These are phyloP conservation scores for Argyresthia albistria DNA, from an alignment of 2,888 invertebrate genomes.

Conservation along the genomic window DNA sequence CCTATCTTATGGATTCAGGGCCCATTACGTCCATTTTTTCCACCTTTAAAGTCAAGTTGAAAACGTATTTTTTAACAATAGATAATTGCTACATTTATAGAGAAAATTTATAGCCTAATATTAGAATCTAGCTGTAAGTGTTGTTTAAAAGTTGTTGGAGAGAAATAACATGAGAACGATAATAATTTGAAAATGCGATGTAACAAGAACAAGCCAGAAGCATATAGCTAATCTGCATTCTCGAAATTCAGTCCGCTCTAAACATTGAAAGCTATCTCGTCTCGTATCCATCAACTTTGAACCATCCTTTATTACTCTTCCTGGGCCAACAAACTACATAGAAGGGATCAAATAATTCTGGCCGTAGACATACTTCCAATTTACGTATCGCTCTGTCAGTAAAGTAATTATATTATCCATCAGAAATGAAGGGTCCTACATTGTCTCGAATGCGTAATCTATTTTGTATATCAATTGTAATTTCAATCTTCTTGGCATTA, in stretches of 20 bases:
- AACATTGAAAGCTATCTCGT: conserved; percentile 12
- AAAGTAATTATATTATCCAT: conserved; percentile 60
- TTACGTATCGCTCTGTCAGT: conserved; percentile 40
- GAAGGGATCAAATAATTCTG: conserved; percentile 19
- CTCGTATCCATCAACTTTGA: conserved; percentile 23
- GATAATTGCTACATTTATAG: too few relatives aligned
- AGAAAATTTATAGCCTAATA: too few relatives aligned
- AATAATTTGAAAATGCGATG: too few relatives aligned
- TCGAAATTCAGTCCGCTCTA: conserved; percentile 47
- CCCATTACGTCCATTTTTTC: too few relatives aligned
- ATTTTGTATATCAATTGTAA: conserved; percentile 43
- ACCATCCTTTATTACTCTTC: conserved; percentile 18
- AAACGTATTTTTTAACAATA: too few relatives aligned
- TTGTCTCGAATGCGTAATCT: conserved; percentile 33
- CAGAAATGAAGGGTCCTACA: conserved; percentile 52
- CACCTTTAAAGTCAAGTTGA: too few relatives aligned
- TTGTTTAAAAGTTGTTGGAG: too few relatives aligned
- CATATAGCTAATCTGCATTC: conserved; percentile 63
- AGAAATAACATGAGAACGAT: too few relatives aligned
- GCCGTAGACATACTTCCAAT: conserved; percentile 17
- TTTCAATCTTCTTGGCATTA: conserved; percentile 29
- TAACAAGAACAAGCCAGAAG: conserved; percentile 21
- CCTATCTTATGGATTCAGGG: too few relatives aligned
- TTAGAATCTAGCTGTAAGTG: too few relatives aligned
- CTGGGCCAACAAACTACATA: conserved; percentile 9